phyloP scores from a whole-genome alignment of 2,888 invertebrate species.

The Lithosia quadra region DNA sequence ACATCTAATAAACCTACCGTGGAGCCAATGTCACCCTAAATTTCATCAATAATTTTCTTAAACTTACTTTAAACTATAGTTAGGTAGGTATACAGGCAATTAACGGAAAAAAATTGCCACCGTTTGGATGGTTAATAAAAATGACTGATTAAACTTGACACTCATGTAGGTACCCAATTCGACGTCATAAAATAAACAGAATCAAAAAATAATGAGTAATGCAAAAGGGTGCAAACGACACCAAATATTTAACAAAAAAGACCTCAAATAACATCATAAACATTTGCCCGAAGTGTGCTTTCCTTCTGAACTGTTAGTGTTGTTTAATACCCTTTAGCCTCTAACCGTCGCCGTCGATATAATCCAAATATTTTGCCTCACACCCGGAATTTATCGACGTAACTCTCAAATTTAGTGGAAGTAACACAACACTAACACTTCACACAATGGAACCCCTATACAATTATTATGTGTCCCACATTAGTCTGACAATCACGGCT shows the following conservation, averaged over 20 bases:
- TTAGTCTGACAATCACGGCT: slow-evolving; percentile 14
- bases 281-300: neutral
- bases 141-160: too few species aligned
- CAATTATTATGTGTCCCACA: slow-evolving; percentile 18
- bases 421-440: slow-evolving; percentile 16
- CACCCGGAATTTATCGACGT: neutral
- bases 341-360: neutral
- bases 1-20: too few species aligned
- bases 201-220: neutral
- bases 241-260: neutral
- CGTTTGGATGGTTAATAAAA: too few species aligned
- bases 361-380: neutral
- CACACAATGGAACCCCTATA: slow-evolving; percentile 23
- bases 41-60: too few species aligned
- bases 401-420: neutral
- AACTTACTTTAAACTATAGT: too few species aligned
- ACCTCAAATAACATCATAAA: neutral
- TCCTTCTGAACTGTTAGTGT: neutral
- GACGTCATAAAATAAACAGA: too few species aligned
- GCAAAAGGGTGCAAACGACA: neutral
- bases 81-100: too few species aligned
- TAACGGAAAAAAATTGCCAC: too few species aligned
- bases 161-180: too few species aligned
- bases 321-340: neutral
- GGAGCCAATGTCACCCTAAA: too few species aligned